Percentiles rank a stretch among this genome's conserved stretches.
Evolutionary conservation across 1,140 invertebrate species (phyloP).

Genomic region (Caligus rogercresseyi): DNA sequence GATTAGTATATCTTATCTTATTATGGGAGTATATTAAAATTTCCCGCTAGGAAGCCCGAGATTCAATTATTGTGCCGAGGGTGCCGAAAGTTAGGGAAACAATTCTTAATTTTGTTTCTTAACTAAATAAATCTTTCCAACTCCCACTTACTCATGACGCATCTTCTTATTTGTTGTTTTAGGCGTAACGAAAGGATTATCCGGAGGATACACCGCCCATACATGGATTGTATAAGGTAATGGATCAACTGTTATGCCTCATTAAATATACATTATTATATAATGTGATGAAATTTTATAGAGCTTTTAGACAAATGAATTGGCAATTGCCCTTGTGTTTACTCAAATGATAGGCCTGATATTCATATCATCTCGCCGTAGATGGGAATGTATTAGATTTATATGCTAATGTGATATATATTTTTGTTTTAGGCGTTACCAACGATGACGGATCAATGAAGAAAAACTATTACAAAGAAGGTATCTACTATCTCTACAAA

Average conservation of each 20-base stretch:
- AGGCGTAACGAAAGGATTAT: background rate
- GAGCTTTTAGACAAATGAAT: background rate
- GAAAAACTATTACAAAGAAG: too few relatives aligned
- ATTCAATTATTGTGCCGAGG: background rate
- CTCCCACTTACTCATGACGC: background rate
- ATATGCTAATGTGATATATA: too few relatives aligned
- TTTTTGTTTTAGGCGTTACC: too few relatives aligned
- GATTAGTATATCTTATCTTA: background rate
- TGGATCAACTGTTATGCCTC: background rate
- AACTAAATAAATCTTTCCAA: background rate
- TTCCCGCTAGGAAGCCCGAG: background rate
- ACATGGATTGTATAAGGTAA: background rate
- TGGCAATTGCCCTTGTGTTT: background rate
- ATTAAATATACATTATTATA: background rate
- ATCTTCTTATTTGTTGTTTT: background rate
- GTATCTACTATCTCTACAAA: too few relatives aligned
- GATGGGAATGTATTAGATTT: too few relatives aligned
- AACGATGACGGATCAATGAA: too few relatives aligned
- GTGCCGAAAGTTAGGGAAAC: background rate
- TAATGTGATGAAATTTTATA: background rate
- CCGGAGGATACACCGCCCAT: background rate
- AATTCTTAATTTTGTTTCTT: background rate
- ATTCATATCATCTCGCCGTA: too few relatives aligned
- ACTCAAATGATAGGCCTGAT: background rate
- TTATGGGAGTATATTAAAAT: background rate